Conservation (phyloP, 2,888 invertebrate species). For the Metalampra italica region DNA sequence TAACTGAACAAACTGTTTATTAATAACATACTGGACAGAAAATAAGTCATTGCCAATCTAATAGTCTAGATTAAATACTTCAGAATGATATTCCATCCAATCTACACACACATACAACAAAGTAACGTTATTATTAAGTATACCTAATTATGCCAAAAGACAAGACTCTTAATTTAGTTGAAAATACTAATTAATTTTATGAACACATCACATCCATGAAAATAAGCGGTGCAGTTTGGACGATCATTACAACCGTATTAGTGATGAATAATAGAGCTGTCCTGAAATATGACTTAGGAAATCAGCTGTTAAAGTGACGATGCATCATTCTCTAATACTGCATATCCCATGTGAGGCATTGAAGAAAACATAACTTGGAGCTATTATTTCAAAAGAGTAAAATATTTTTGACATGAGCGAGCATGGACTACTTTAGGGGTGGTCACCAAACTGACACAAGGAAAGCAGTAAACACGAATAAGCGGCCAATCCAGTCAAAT, state of each 20-base stretch:
- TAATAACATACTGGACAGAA: slow-evolving; percentile 60
- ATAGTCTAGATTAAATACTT: slow-evolving; percentile 56
- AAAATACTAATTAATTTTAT: slow-evolving; percentile 17
- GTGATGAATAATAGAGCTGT: slow-evolving; percentile 79
- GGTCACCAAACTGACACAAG: slow-evolving; percentile 80
- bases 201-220: slow-evolving; percentile 20
- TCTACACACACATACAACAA: slow-evolving; percentile 45
- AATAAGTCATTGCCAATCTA: slow-evolving; percentile 55
- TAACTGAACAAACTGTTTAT: slow-evolving; percentile 60
- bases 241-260: slow-evolving; percentile 63
- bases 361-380: slow-evolving; percentile 72
- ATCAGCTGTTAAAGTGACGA: slow-evolving; percentile 77
- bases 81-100: slow-evolving; percentile 67
- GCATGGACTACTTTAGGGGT: slow-evolving; percentile 77
- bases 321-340: slow-evolving; percentile 78
- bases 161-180: slow-evolving; percentile 9
- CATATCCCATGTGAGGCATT: slow-evolving; percentile 75
- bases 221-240: slow-evolving; percentile 59
- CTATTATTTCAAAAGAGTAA: slow-evolving; percentile 72
- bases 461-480: slow-evolving; percentile 80
- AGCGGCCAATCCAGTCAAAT: slow-evolving; percentile 79
- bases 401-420: slow-evolving; percentile 73
- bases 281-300: slow-evolving; percentile 72
- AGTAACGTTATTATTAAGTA: neutral
- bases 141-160: slow-evolving; percentile 10